Conservation (phyloP, 2,888 invertebrate genomes). For the Eristalis tenax region DNA sequence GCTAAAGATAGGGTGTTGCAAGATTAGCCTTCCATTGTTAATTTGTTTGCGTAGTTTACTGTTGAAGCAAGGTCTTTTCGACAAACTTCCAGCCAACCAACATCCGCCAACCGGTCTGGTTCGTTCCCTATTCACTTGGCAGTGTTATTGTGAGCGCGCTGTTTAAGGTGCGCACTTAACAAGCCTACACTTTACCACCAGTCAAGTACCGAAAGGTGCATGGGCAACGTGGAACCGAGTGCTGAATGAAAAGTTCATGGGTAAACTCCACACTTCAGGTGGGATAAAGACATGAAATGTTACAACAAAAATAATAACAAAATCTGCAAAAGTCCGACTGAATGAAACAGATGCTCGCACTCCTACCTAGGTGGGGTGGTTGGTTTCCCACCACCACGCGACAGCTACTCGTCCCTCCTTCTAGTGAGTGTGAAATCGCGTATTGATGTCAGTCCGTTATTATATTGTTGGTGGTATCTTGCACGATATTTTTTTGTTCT, state of each 20-base stretch:
- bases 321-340: constrained; percentile 9
- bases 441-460: constrained; percentile 67
- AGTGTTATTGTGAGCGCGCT: constrained; percentile 15
- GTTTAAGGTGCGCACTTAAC: constrained; percentile 59
- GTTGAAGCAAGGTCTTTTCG: constrained; percentile 43
- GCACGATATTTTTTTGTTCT: constrained; percentile 1
- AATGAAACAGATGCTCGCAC: constrained; percentile 55
- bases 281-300: constrained; percentile 25
- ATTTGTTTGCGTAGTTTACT: constrained; percentile 35
- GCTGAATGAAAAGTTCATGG: constrained; percentile 66
- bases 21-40: constrained; percentile 43
- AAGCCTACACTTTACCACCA: constrained; percentile 19
- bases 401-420: constrained; percentile 10
- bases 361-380: constrained; percentile 31
- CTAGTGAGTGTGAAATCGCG: constrained; percentile 61
- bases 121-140: constrained; percentile 46
- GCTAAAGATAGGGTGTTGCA: constrained; percentile 56
- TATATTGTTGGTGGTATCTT: not conserved
- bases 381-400: constrained; percentile 38
- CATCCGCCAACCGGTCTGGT: constrained; percentile 19
- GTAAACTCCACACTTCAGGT: constrained; percentile 36
- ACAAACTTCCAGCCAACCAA: not conserved
- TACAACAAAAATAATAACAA: constrained; percentile 13
- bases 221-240: constrained; percentile 7
- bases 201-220: constrained; percentile 1